phyloP scores from a whole-genome alignment of 1,140 invertebrate genomes.

The Drosophila miranda region DNA sequence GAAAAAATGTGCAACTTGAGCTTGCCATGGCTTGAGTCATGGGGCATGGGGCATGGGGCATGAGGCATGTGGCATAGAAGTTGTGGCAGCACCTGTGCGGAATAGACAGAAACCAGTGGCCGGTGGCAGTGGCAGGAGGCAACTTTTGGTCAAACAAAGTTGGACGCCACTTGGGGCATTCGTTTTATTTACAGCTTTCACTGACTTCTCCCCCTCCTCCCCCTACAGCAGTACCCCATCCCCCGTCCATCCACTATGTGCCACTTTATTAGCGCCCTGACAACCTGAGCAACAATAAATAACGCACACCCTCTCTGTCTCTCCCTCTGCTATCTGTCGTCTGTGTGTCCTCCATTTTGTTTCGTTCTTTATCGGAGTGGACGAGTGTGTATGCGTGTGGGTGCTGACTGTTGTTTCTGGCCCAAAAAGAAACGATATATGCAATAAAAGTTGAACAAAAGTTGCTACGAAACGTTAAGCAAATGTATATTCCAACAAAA shows the following conservation, averaged over 20 bases:
- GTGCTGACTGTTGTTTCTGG: slow-evolving; percentile 3
- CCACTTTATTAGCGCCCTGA: slow-evolving; percentile 74
- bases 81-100: slow-evolving; percentile 62
- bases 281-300: slow-evolving; percentile 73
- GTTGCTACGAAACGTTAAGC: slow-evolving; percentile 7
- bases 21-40: slow-evolving; percentile 6
- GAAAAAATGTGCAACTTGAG: slow-evolving; percentile 69
- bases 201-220: slow-evolving; percentile 11
- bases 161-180: slow-evolving; percentile 46
- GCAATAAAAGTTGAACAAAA: slow-evolving; percentile 10
- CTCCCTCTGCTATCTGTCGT: no score
- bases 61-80: not conserved
- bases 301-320: slow-evolving; percentile 25
- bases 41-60: not conserved
- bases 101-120: slow-evolving; percentile 30
- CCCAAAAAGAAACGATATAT: slow-evolving; percentile 10
- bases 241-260: slow-evolving; percentile 12
- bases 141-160: slow-evolving; percentile 70
- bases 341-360: slow-evolving; percentile 49
- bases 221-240: not conserved
- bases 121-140: slow-evolving; percentile 27
- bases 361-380: slow-evolving; percentile 5
- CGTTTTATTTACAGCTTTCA: slow-evolving; percentile 39
- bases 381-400: not conserved
- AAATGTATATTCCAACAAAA: slow-evolving; percentile 8